These are phyloP conservation scores for Acanthosepion esculentum DNA, from an alignment of 2,888 invertebrate species.

Conservation along the genomic window DNA sequence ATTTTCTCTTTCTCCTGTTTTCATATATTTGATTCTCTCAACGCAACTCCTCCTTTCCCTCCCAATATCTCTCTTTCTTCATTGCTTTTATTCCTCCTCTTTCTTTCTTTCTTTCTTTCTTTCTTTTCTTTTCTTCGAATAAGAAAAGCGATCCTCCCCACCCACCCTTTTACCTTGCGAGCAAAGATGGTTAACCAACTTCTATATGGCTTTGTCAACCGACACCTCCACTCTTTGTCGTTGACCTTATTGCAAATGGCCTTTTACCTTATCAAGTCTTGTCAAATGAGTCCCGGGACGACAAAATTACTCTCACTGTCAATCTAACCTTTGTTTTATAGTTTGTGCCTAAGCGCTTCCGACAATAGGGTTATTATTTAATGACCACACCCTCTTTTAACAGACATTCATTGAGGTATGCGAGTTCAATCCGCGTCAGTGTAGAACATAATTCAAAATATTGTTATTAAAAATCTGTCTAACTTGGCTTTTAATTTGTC, in stretches of 20 bases:
- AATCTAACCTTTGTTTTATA: background rate
- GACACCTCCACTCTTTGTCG: background rate
- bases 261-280: conserved; percentile 5
- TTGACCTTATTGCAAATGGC: background rate
- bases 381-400: background rate
- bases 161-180: no score
- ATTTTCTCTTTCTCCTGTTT: no score
- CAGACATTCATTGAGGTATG: background rate
- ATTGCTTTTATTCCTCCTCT: no score
- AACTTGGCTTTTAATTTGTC: no score
- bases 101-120: no score
- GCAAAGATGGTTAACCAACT: background rate
- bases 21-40: no score
- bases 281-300: background rate
- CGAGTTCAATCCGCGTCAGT: background rate
- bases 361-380: background rate
- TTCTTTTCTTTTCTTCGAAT: no score
- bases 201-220: background rate
- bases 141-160: no score
- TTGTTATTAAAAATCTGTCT: no score
- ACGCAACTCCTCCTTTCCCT: no score
- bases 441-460: background rate
- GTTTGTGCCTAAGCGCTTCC: background rate
- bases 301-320: background rate
- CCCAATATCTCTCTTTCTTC: no score